Evolutionary conservation across 1,140 invertebrate genomes (phyloP), one percentile per base, ranked within the genome.

Genomic region (Cyclina sinensis): DNA sequence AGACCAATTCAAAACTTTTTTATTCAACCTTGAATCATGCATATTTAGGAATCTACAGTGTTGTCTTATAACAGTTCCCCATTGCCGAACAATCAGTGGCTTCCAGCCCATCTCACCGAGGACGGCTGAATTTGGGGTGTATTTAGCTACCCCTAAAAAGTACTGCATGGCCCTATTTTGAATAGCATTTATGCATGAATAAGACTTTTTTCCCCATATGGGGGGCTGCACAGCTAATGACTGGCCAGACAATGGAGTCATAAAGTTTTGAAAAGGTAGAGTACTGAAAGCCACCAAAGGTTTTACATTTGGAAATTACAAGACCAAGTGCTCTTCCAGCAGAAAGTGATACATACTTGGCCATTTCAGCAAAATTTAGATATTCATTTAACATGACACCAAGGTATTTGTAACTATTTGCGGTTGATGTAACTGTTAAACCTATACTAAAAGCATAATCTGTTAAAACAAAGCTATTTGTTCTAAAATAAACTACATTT

Each of bases 401-500:
- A 12, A 70, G 24, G 18, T 16, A 16, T 70, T 27, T 70, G 16
- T 27, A 70, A n/a, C n/a, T n/a, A n/a, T n/a, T n/a, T n/a, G n/a
- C n/a, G n/a, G n/a, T n/a, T n/a, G n/a, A n/a, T n/a, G n/a, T n/a
- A n/a, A n/a, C n/a, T n/a, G n/a, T n/a, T n/a, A n/a, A n/a, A n/a
- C n/a, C n/a, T n/a, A n/a, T 5, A 35, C 65, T 32, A 35, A 24
- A 27, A 70, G 18, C 46, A 48, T 48, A 18, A 48, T 48, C 18
- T 48, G 46, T 48, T 48, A 16, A 70, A 11, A 27, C n/a, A 70
- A 16, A 70, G 4, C 35, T 70, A 32, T 70, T 70, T 5, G 27
- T 70, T 24, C 27, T 70, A 70, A 70, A 70, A 70, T 70, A 11
- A 70, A 70, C 65, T 32, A 70, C 35, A 27, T 70, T 70, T 70